phyloP scores from a whole-genome alignment of 1,140 invertebrate genomes.

The Sycophaga agraensis region DNA sequence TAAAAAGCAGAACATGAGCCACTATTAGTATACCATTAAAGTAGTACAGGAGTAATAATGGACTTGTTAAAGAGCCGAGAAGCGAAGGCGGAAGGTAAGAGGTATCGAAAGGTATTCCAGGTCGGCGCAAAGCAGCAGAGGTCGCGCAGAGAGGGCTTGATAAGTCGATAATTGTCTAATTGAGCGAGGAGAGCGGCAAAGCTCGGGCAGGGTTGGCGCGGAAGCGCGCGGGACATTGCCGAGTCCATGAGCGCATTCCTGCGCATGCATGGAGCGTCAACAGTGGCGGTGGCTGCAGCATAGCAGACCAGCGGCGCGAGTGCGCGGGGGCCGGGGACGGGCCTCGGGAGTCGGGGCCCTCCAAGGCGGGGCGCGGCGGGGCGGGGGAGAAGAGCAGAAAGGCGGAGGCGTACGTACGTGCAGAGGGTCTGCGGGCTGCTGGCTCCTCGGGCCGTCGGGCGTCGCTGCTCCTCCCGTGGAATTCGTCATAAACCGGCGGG shows the following conservation, averaged over 20 bases:
- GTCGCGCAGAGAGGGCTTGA: not conserved
- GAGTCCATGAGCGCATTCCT: not conserved
- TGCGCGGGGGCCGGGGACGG: not conserved
- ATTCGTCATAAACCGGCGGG: slow-evolving; percentile 21
- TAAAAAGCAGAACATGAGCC: not conserved
- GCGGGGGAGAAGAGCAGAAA: not conserved
- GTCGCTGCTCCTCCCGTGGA: not conserved
- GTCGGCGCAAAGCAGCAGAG: not conserved
- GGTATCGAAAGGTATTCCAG: not conserved
- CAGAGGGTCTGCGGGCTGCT: not conserved
- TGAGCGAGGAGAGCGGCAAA: not conserved
- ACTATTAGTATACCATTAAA: not conserved
- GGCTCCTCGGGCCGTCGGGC: not conserved
- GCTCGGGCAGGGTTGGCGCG: not conserved
- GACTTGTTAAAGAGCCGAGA: not conserved
- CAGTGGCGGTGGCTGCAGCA: not conserved
- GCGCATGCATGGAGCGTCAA: not conserved
- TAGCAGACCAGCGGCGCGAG: not conserved
- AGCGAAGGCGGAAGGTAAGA: not conserved
- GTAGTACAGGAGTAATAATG: not conserved
- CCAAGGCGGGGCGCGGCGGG: no score
- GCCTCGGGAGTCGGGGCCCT: not conserved
- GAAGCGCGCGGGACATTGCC: not conserved
- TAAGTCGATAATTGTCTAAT: not conserved
- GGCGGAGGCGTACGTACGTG: not conserved